Evolutionary conservation across 2,888 invertebrate species (phyloP), one percentile per base, ranked within the genome.

Genomic region (Acanthococcus lagerstroemiae): DNA sequence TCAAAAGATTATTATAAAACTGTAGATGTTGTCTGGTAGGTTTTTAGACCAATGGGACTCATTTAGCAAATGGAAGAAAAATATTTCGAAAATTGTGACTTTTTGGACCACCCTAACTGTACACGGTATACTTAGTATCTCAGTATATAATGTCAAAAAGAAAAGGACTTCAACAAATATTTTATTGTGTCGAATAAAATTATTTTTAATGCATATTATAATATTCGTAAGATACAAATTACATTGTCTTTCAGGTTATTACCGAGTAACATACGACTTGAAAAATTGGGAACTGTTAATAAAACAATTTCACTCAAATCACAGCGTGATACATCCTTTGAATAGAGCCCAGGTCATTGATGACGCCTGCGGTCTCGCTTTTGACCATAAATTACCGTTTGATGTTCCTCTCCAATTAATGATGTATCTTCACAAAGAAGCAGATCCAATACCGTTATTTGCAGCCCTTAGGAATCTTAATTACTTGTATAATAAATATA

Each of bases 311-410:
- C 81, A 81, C 69, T 78, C 80, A 26, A 79, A 81, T 0, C 83
- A 17, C 74, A 77, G 21, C 81, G 82, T 5, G 1, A 68, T 69
- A 17, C 65, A 65, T 12, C 61, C 65, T 52, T 75, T 84, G 12
- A 88, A 88, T 74, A 80, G 86, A 71, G 90, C 88, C 3, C 89
- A 91, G 77, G 80, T 89, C 65, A 81, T 94, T 15, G 88, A 93
- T 72, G 95, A 95, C 75, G 80, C 86, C 1, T 79, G 88, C 70
- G 84, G 84, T 75, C 79, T 87, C 66, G 89, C 88, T n/a, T 67
- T 85, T 55, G 81, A 83, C 15, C 82, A 82, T 1, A 74, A 76
- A 0, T 75, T 80, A 17, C 83, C 86, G 0, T 79, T 93, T 54
- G 77, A 80, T n/a, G 78, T 88, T 24, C 78, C 86, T 0, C 45